Evolutionary conservation across 2,113 vertebrate species (phyloP), one percentile per base, ranked within the genome.

Genomic region (Oncorhynchus gorbuscha): DNA sequence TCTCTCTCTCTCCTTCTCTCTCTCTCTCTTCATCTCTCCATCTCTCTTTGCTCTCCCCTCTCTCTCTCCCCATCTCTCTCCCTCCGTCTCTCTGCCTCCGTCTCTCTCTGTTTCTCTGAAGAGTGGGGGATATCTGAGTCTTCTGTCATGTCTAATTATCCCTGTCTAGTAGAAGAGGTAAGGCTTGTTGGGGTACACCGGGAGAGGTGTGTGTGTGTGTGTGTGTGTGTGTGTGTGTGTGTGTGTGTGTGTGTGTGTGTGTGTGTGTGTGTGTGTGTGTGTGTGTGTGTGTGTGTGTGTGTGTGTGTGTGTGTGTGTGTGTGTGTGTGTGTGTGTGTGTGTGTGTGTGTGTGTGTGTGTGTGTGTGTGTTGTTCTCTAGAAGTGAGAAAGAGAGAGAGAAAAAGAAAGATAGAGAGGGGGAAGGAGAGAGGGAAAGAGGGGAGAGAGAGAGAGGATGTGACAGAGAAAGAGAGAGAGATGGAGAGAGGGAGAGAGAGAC

Each of bases 121-220:
- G 79, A 35, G 18, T 3, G 0, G 18, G 26, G 35, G 73, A 72
- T 26, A 74, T 80, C 66, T 11, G n/a, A 79, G 77, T 45, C 71
- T 71, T 80, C 80, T 48, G 13, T 35, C 32, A 8, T 39, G 35
- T 71, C 71, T 66, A 51, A 24, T 22, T 65, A 8, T 12, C 24
- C 22, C 62, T 24, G n/a, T 73, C 73, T 75, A 76, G 71, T 82
- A 79, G 72, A 8, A 39, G 35, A 8, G 61, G 79, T 76, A 75
- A 83, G 76, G 76, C 75, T 45, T 12, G n/a, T n/a, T 76, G 69
- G 62, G 76, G 71, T 68, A 28, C 28, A 28, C 28, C 28, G 28
- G 28, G 28, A 3, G 35, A 71, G 35, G n/a, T 35, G 66, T 18
- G 66, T 32, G 66, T 32, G 13, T 35, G 4, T 32, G 0, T 68